Conservation (phyloP, 2,888 invertebrate species). For the Bugulina stolonifera region DNA sequence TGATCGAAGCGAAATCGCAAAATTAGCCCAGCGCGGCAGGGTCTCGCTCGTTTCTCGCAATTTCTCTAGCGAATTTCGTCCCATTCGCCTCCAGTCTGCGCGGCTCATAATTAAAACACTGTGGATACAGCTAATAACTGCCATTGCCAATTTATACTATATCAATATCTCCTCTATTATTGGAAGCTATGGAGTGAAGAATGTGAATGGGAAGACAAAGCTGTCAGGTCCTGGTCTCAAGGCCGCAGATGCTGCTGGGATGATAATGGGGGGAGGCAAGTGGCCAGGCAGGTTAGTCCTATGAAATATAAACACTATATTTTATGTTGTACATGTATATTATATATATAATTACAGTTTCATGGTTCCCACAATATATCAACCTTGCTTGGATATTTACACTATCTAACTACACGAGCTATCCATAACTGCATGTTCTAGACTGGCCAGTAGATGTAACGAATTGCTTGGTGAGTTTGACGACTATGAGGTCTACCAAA, state of each 20-base stretch:
- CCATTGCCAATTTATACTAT: too few relatives aligned
- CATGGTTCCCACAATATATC: too few relatives aligned
- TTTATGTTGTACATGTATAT: neutral
- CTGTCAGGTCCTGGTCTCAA: constrained; percentile 50
- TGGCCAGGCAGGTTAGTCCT: constrained; percentile 47
- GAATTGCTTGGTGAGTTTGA: constrained; percentile 23
- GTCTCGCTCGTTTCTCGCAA: too few relatives aligned
- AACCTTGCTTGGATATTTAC: too few relatives aligned
- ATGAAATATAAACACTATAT: neutral
- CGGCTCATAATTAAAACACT: too few relatives aligned
- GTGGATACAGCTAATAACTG: too few relatives aligned
- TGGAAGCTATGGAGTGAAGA: constrained; percentile 49
- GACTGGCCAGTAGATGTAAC: constrained; percentile 1
- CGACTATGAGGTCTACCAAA: constrained; percentile 15
- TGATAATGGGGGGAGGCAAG: constrained; percentile 52
- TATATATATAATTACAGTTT: neutral
- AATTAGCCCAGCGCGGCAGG: too few relatives aligned
- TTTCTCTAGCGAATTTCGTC: too few relatives aligned
- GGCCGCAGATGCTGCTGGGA: constrained; percentile 42
- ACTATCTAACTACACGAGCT: too few relatives aligned
- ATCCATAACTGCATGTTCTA: too few relatives aligned
- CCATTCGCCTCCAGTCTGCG: too few relatives aligned
- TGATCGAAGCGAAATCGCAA: too few relatives aligned
- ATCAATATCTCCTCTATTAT: neutral
- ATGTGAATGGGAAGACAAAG: constrained; percentile 41